Conservation (phyloP, 2,888 invertebrate genomes). For the Cyclophora albipunctata region DNA sequence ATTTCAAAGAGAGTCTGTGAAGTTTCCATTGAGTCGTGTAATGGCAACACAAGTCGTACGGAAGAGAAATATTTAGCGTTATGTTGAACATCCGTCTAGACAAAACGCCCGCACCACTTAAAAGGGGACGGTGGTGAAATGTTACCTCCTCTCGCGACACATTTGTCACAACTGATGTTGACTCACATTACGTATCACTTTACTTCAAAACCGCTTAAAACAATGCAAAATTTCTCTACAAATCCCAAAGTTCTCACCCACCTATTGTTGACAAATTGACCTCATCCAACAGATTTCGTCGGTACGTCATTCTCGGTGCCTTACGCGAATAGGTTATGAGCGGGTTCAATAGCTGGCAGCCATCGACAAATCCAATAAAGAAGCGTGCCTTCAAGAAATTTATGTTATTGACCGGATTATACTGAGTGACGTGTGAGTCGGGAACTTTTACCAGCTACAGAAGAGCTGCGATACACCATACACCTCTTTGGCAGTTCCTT, state of each 20-base stretch:
- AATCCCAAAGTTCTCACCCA: background rate
- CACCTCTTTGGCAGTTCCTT: slow-evolving; percentile 26
- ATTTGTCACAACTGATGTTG: background rate
- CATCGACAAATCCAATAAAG: slow-evolving; percentile 68
- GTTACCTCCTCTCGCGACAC: background rate
- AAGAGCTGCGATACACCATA: slow-evolving; percentile 35
- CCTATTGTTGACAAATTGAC: slow-evolving; percentile 15
- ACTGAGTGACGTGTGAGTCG: slow-evolving; percentile 55
- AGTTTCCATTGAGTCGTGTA: slow-evolving; percentile 27
- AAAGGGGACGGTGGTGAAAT: slow-evolving; percentile 2
- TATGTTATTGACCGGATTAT: slow-evolving; percentile 72
- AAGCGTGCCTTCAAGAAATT: slow-evolving; percentile 61
- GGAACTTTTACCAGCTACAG: slow-evolving; percentile 35
- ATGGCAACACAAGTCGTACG: slow-evolving; percentile 4
- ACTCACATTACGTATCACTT: background rate
- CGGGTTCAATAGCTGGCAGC: slow-evolving; percentile 51
- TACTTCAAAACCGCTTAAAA: background rate
- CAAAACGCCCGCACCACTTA: slow-evolving; percentile 23
- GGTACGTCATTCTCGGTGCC: slow-evolving; percentile 44
- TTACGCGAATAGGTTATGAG: slow-evolving; percentile 45
- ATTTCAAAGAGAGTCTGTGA: slow-evolving; percentile 28
- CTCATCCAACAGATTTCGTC: slow-evolving; percentile 36
- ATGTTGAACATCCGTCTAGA: slow-evolving; percentile 48
- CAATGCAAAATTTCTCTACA: background rate
- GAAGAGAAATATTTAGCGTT: slow-evolving; percentile 37